Conservation (phyloP, 2,888 invertebrate species). For the Agrotis ipsilon region DNA sequence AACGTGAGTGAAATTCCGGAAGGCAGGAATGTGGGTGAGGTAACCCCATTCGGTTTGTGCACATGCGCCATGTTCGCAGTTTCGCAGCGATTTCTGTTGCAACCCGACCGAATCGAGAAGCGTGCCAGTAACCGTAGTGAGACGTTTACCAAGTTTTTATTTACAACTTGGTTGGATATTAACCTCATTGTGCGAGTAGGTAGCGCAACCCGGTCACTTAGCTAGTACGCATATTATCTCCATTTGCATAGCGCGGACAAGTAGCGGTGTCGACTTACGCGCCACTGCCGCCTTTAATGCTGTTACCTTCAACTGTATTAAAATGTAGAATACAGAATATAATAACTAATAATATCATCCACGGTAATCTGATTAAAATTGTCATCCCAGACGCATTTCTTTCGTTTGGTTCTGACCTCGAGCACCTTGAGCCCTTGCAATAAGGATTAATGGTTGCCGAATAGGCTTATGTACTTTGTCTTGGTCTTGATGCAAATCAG, state of each 20-base stretch:
- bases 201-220: constrained; percentile 88
- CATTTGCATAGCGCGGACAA: constrained; percentile 89
- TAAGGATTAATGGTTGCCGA: background rate
- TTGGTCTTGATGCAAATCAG: background rate
- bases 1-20: constrained; percentile 88
- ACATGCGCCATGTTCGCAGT: constrained; percentile 85
- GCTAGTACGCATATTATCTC: constrained; percentile 86
- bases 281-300: constrained; percentile 78
- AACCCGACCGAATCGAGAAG: constrained; percentile 80
- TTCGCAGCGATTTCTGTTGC: constrained; percentile 83
- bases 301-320: constrained; percentile 74
- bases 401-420: background rate
- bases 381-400: background rate
- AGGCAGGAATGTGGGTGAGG: constrained; percentile 89
- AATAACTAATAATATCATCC: constrained; percentile 26
- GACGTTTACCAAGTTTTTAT: constrained; percentile 77
- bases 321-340: constrained; percentile 69
- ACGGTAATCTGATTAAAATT: constrained; percentile 5
- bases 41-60: constrained; percentile 86
- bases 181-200: constrained; percentile 85
- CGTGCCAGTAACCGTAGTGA: constrained; percentile 68
- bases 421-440: background rate
- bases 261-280: constrained; percentile 86
- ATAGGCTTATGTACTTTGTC: background rate
- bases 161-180: constrained; percentile 81